Percentiles rank a stretch among this genome's conserved stretches.
These are phyloP conservation scores for Aphidius colemani DNA, from an alignment of 2,888 invertebrate genomes.

Conservation along the genomic window DNA sequence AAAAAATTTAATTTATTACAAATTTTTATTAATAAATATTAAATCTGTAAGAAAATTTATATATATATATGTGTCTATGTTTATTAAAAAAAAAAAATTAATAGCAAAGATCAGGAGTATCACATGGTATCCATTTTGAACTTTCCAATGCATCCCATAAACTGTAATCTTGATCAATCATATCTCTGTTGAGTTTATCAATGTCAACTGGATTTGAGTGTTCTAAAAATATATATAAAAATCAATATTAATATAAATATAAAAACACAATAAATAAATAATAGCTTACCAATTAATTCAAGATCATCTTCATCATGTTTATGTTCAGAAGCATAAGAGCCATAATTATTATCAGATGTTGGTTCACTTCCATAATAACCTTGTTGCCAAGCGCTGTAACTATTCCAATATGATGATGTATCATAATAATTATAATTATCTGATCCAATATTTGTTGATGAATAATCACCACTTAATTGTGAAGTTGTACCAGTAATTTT, in stretches of 20 bases:
- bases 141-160: slow-evolving; percentile 82
- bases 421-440: slow-evolving; percentile 73
- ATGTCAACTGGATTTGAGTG: slow-evolving; percentile 76
- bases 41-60: slow-evolving; percentile 2
- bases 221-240: slow-evolving; percentile 61
- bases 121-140: slow-evolving; percentile 83
- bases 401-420: slow-evolving; percentile 85
- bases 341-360: slow-evolving; percentile 61
- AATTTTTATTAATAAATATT: not conserved
- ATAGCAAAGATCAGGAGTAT: slow-evolving; percentile 71
- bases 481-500: slow-evolving; percentile 53
- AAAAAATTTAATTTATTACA: not conserved
- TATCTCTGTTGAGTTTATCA: slow-evolving; percentile 77
- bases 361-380: slow-evolving; percentile 70
- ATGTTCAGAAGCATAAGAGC: slow-evolving; percentile 60
- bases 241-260: not conserved
- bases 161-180: slow-evolving; percentile 75
- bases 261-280: not conserved
- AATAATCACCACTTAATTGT: slow-evolving; percentile 52
- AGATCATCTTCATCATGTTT: slow-evolving; percentile 68
- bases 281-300: slow-evolving; percentile 71
- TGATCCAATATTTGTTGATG: slow-evolving; percentile 50
- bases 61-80: slow-evolving; percentile 1
- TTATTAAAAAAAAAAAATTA: slow-evolving; percentile 31
- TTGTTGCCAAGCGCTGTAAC: slow-evolving; percentile 80